Evolutionary conservation across 2,113 vertebrate species (phyloP).

Genomic region (Sialia sialis): DNA sequence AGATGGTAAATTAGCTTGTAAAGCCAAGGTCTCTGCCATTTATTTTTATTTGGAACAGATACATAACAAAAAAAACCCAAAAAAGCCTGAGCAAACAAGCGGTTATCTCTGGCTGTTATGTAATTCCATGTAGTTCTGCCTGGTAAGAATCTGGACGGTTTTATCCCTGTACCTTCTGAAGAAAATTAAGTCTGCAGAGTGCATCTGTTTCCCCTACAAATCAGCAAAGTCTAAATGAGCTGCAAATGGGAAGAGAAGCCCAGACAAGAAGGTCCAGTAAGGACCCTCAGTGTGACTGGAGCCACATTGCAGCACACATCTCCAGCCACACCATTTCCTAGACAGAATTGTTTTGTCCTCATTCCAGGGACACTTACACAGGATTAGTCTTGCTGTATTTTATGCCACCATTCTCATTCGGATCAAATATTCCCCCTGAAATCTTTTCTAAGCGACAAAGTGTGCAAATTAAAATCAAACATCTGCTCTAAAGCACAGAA

Average conservation of each 20-base stretch:
- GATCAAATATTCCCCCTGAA: not conserved
- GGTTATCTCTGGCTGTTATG: not conserved
- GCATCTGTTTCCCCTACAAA: not conserved
- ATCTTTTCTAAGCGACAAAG: not conserved
- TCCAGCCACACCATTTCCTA: not conserved
- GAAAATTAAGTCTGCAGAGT: constrained; percentile 9
- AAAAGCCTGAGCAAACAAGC: not conserved
- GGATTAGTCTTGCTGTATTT: not conserved
- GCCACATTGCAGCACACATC: not conserved
- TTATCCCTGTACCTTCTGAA: not conserved
- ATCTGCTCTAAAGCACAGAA: not conserved
- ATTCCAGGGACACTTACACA: not conserved
- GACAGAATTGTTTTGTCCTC: not conserved
- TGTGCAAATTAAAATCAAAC: not conserved
- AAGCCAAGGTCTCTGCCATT: constrained; percentile 14
- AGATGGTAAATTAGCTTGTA: constrained; percentile 39
- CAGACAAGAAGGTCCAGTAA: not conserved
- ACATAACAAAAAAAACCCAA: not conserved
- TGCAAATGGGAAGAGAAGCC: not conserved
- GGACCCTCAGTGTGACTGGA: not conserved
- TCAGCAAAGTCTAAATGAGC: not conserved
- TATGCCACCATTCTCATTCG: not conserved
- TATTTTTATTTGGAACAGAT: constrained; percentile 24
- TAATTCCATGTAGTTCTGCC: not conserved
- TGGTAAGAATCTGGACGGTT: not conserved